Percentiles rank a stretch among this genome's conserved stretches.
Evolutionary conservation across 1,140 invertebrate species (phyloP).

Genomic region (Cheumatopsyche charites): DNA sequence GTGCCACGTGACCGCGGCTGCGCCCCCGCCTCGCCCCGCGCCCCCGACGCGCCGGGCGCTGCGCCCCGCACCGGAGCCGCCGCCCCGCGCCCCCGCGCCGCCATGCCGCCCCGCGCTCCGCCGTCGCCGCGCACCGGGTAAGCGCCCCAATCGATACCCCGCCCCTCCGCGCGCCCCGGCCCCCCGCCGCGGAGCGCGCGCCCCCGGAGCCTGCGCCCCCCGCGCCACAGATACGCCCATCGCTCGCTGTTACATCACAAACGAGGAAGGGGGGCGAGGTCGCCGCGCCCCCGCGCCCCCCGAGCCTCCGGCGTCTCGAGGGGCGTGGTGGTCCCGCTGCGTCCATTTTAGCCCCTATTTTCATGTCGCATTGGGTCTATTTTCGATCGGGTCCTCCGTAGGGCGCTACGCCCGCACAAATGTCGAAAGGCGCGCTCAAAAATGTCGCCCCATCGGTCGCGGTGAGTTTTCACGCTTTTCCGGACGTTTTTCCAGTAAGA

Average conservation of each 20-base stretch:
- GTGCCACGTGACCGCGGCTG: conserved; percentile 28
- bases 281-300: background rate
- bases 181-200: background rate
- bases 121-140: background rate
- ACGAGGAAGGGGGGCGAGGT: background rate
- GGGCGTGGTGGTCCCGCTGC: too few relatives aligned
- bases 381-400: too few relatives aligned
- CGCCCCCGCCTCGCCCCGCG: background rate
- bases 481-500: too few relatives aligned
- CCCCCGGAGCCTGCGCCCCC: background rate
- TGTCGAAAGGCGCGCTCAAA: too few relatives aligned
- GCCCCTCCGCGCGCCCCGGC: background rate
- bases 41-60: conserved; percentile 5
- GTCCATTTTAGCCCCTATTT: background rate
- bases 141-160: conserved; percentile 8
- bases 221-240: background rate
- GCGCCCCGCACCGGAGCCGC: background rate
- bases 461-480: too few relatives aligned
- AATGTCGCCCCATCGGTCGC: too few relatives aligned
- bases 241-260: conserved; percentile 4
- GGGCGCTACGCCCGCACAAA: too few relatives aligned
- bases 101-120: background rate
- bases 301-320: background rate
- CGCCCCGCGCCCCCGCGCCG: background rate
- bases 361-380: too few relatives aligned